Conservation (phyloP, 2,888 invertebrate genomes). For the Trachelus stipa region DNA sequence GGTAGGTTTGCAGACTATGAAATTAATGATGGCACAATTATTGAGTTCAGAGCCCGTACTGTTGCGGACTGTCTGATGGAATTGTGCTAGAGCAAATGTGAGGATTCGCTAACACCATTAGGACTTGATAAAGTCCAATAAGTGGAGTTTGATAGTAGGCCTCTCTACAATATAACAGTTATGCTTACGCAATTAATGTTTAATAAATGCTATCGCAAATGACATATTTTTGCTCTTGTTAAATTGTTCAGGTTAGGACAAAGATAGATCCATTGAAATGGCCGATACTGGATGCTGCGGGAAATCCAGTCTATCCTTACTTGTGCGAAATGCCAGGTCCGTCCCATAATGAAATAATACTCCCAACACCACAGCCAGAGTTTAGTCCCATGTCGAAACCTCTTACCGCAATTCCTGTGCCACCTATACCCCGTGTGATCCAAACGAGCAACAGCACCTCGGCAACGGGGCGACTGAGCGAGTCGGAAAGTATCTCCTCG, state of each 20-base stretch:
- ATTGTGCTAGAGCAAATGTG: constrained; percentile 54
- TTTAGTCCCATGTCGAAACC: constrained; percentile 73
- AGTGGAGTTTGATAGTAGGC: constrained; percentile 61
- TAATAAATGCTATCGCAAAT: background rate
- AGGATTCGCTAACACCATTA: constrained; percentile 62
- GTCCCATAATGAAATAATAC: constrained; percentile 38
- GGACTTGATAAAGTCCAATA: constrained; percentile 44
- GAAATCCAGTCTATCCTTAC: constrained; percentile 37
- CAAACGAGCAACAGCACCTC: constrained; percentile 49
- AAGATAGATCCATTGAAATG: constrained; percentile 86
- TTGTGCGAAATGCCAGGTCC: constrained; percentile 48
- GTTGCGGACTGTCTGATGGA: constrained; percentile 25
- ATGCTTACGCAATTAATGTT: background rate
- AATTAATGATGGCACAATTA: background rate
- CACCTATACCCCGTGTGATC: constrained; percentile 76
- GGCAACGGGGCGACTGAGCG: constrained; percentile 41
- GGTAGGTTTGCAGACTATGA: constrained; percentile 65
- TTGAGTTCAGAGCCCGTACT: background rate
- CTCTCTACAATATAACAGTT: constrained; percentile 42
- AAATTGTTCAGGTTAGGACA: constrained; percentile 78
- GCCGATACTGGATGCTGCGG: constrained; percentile 80
- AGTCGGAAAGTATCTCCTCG: constrained; percentile 50
- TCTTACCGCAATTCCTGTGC: constrained; percentile 77
- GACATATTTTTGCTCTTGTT: background rate
- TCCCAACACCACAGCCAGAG: constrained; percentile 37